Conservation (phyloP, 92 coral and sea anemone species). For the Chrysogorgia sp. region DNA sequence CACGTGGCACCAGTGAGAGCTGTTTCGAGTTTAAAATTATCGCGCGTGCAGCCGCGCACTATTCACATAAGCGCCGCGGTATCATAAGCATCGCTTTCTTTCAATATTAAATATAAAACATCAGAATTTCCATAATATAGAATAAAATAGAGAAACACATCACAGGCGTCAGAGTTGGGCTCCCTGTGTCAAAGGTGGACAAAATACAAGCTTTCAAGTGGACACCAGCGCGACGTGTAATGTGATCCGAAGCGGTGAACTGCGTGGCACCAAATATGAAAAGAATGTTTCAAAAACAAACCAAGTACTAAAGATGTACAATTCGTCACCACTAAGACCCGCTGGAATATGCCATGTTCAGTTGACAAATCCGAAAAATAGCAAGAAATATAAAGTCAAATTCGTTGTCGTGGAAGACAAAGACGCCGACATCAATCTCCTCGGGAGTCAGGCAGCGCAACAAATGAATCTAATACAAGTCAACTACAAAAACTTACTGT, state of each 20-base stretch:
- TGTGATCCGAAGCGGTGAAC: slow-evolving; percentile 3
- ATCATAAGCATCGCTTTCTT: no score
- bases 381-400: not conserved
- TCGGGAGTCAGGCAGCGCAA: not conserved
- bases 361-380: not conserved
- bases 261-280: slow-evolving; percentile 15
- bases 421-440: not conserved
- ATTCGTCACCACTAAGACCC: slow-evolving; percentile 35
- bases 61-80: no score
- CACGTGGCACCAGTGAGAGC: no score
- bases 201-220: slow-evolving; percentile 11
- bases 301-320: slow-evolving; percentile 42
- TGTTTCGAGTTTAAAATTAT: no score
- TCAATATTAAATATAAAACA: no score
- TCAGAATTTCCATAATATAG: no score
- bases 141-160: no score
- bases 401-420: not conserved
- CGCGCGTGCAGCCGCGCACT: no score
- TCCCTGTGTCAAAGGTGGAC: no score
- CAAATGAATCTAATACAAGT: not conserved
- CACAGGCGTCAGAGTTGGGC: no score
- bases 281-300: not conserved
- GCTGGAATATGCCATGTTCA: not conserved
- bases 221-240: slow-evolving; percentile 45
- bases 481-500: not conserved